Conservation (phyloP, 2,888 invertebrate species). For the Nesidiocoris tenuis region DNA sequence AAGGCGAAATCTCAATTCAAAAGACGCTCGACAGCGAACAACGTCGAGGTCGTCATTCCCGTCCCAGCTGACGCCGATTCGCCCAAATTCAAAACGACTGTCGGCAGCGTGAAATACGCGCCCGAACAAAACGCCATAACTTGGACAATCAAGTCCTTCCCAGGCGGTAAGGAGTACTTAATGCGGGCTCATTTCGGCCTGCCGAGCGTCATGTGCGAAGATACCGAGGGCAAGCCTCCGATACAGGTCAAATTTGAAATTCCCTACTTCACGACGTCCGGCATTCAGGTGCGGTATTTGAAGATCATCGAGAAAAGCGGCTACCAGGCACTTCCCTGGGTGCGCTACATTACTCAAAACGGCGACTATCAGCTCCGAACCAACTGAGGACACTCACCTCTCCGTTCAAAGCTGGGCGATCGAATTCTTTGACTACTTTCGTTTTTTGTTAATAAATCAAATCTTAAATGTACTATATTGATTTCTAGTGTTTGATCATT, state of each 20-base stretch:
- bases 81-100: constrained; percentile 67
- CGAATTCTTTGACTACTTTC: no score
- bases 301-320: constrained; percentile 73
- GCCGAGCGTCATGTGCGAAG: constrained; percentile 65
- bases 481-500: no score
- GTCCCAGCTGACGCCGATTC: constrained; percentile 66
- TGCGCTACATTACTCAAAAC: constrained; percentile 69
- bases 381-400: no score
- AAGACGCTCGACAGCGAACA: constrained; percentile 67
- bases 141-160: constrained; percentile 68
- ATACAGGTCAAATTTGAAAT: constrained; percentile 68
- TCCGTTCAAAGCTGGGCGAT: no score
- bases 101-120: constrained; percentile 65
- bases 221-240: constrained; percentile 65
- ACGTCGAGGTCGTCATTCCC: constrained; percentile 66
- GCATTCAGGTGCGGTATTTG: constrained; percentile 68
- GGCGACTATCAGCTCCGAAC: constrained; percentile 69
- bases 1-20: constrained; percentile 69
- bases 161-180: constrained; percentile 68
- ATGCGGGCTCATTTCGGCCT: constrained; percentile 68
- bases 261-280: constrained; percentile 70
- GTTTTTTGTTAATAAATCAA: no score
- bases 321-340: constrained; percentile 70
- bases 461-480: no score
- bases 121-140: constrained; percentile 65